phyloP scores from a whole-genome alignment of 2,113 vertebrate species.

The Grammomys dolichurus region DNA sequence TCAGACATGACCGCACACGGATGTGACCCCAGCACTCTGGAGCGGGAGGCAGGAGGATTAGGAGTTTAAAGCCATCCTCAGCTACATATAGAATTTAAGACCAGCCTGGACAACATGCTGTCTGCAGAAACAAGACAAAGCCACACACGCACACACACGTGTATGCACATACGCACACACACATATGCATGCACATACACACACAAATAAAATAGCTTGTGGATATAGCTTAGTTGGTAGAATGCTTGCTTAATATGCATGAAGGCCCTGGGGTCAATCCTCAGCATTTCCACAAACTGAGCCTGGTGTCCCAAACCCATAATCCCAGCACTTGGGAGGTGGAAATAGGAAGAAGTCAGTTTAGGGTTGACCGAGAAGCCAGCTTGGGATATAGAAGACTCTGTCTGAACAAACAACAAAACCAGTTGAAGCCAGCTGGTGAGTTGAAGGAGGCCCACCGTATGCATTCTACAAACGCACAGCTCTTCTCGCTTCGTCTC shows the following conservation, averaged over 20 bases:
- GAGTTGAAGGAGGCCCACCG: neutral
- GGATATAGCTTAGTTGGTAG: neutral
- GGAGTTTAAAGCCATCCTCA: neutral
- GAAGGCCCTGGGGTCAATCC: no score
- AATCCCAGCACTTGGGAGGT: neutral
- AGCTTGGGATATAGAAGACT: neutral
- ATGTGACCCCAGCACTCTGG: neutral
- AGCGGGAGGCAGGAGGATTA: neutral
- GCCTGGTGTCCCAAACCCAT: no score
- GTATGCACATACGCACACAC: neutral
- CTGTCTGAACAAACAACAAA: neutral
- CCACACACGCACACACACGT: neutral
- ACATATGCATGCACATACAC: no score
- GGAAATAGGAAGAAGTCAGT: neutral
- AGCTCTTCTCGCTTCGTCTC: conserved; percentile 90
- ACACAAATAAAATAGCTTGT: neutral
- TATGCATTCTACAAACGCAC: conserved; percentile 88
- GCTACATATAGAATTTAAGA: neutral
- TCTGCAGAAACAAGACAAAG: neutral
- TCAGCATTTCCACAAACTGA: neutral
- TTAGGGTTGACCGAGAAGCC: neutral
- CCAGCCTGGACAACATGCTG: neutral
- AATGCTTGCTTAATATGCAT: neutral
- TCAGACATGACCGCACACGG: neutral
- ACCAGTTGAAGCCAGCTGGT: neutral